phyloP scores from a whole-genome alignment of 2,797 vertebrate species.

The Menidia menidia region DNA sequence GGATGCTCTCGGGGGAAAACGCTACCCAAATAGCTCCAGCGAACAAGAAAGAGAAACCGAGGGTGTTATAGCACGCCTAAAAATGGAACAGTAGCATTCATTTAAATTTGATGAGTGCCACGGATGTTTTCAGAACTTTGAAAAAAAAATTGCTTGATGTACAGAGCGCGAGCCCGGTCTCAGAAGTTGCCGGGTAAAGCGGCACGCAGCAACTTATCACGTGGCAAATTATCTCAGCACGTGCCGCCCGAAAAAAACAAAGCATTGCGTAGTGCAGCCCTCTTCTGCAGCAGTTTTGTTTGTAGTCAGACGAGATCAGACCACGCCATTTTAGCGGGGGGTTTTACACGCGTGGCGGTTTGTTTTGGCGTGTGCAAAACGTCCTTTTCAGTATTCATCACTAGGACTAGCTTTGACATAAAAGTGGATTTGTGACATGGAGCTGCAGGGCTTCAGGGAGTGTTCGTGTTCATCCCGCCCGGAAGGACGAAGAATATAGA shows the following conservation, averaged over 20 bases:
- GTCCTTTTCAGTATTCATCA: constrained; percentile 1
- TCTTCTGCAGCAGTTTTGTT: constrained; percentile 7
- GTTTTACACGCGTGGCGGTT: not conserved
- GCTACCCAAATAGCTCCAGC: constrained; percentile 64
- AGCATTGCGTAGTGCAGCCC: constrained; percentile 8
- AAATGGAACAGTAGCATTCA: constrained; percentile 60
- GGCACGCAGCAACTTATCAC: constrained; percentile 35
- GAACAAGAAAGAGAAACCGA: constrained; percentile 50
- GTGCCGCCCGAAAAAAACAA: constrained; percentile 26
- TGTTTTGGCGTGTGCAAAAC: not conserved
- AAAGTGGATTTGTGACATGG: constrained; percentile 18
- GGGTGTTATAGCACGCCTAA: constrained; percentile 38
- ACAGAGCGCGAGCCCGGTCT: constrained; percentile 47
- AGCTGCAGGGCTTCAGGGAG: constrained; percentile 10
- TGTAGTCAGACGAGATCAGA: not conserved
- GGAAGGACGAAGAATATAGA: constrained; percentile 47
- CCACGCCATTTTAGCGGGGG: not conserved
- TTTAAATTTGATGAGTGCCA: constrained; percentile 73
- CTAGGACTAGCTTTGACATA: not conserved
- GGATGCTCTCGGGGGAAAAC: constrained; percentile 63
- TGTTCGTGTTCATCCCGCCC: constrained; percentile 29
- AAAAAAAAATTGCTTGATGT: constrained; percentile 55
- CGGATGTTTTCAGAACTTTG: constrained; percentile 58
- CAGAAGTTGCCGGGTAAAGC: constrained; percentile 43
- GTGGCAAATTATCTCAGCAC: constrained; percentile 41